Base-by-base conservation (phyloP, 2,113 vertebrate genomes). In the Indicator maculatus region DNA sequence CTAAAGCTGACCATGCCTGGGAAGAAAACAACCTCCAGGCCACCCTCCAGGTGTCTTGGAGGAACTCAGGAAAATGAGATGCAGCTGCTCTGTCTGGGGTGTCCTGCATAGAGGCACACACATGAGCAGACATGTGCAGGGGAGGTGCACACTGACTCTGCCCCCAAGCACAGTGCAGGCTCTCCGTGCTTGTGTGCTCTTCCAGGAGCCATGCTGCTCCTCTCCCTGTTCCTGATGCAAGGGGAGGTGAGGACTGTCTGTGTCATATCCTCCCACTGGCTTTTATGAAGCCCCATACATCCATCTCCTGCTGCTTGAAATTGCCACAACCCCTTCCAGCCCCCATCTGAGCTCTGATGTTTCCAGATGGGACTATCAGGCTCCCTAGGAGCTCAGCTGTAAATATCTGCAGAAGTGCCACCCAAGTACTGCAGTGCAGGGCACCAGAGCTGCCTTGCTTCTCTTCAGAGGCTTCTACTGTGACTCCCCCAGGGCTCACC, bases 361-460 rank as follows among this genome's bases (percentile, higher is more conserved):
- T 82, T 73, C 90, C 94, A 93, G 90, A 93, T 89, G 95, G 95
- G 77, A 47, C 86, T 45, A 23, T 93, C 8, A 93, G 77, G 26
- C 71, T 84, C 66, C 81, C 59, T 52, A 5, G 84, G 86, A 73
- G 78, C 21, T 59, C 70, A 94, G 50, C 83, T 85, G 92, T 69
- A 92, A 94, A 50, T 72, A 52, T 45, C 84, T 66, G 77, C 74
- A 59, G 70, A 28, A 85, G 31, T 66, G 66, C n/a, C 79, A 85
- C 70, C 50, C 8, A 0, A 70, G 81, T 61, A 8, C 74, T 38
- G 61, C 50, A 16, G 44, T 50, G 50, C 7, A 1, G 93, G 83
- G 4, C 78, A 10, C 61, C 59, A 33, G 92, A 69, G 36, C 77
- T 39, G 65, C 72, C 44, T 59, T n/a, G 45, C 36, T 67, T 30